Evolutionary conservation across 2,888 invertebrate genomes (phyloP).

Genomic region (Epinotia demarniana): DNA sequence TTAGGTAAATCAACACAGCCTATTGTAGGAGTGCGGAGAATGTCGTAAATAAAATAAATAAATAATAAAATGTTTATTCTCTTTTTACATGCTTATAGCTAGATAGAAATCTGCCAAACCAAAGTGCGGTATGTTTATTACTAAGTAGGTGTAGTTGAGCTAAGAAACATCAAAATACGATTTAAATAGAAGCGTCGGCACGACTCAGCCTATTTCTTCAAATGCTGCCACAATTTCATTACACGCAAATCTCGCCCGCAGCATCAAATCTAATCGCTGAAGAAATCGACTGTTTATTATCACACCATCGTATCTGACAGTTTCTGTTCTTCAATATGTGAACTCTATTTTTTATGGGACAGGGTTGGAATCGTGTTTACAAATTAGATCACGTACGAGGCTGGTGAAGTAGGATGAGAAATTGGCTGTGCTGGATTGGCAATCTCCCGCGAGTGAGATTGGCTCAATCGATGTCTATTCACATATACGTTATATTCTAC

Average conservation of each 20-base stretch:
- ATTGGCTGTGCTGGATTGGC: constrained; percentile 28
- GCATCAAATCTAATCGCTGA: constrained; percentile 30
- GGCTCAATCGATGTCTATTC: constrained; percentile 30
- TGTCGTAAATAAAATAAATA: too few relatives aligned
- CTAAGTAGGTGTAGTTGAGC: too few relatives aligned
- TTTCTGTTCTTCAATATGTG: not conserved
- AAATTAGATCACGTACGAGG: constrained; percentile 8
- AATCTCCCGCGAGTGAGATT: constrained; percentile 31
- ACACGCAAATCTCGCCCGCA: constrained; percentile 33
- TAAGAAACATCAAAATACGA: not conserved
- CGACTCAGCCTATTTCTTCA: constrained; percentile 25
- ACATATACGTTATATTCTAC: constrained; percentile 22
- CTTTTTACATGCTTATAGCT: too few relatives aligned
- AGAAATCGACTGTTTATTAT: constrained; percentile 27
- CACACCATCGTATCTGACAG: constrained; percentile 17
- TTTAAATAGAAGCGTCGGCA: constrained; percentile 1
- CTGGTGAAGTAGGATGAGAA: not conserved
- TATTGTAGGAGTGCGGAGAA: too few relatives aligned
- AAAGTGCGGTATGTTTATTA: too few relatives aligned
- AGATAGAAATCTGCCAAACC: too few relatives aligned
- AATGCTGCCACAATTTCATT: constrained; percentile 20
- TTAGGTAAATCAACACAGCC: too few relatives aligned
- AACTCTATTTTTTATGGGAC: constrained; percentile 2
- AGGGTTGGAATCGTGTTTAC: not conserved
- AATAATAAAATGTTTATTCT: too few relatives aligned